These are phyloP conservation scores for Sturnus vulgaris DNA, from an alignment of 2,113 vertebrate genomes.

Conservation along the genomic window DNA sequence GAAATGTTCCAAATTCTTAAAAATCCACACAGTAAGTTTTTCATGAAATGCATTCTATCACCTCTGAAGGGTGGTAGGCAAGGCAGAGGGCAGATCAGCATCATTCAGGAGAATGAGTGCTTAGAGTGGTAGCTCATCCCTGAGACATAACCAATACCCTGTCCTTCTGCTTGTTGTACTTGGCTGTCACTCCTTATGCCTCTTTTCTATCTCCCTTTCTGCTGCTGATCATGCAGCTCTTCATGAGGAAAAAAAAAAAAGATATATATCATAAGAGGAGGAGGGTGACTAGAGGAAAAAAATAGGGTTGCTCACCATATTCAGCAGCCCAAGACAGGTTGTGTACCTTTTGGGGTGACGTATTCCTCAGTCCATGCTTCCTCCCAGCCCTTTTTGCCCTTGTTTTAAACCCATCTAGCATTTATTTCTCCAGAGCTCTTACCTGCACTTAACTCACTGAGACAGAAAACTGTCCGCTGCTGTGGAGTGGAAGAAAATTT, in stretches of 20 bases:
- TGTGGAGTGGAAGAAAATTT: neutral
- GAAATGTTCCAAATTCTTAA: neutral
- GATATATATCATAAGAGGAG: neutral
- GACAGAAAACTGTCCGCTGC: neutral
- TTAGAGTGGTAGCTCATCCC: neutral
- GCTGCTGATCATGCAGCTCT: neutral
- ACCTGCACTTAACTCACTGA: neutral
- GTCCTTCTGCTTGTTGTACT: neutral
- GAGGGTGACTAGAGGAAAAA: neutral
- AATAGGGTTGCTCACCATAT: rapidly evolving
- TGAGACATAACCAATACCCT: rapidly evolving
- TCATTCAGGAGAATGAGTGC: neutral
- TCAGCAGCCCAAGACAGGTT: neutral
- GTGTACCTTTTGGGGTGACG: neutral
- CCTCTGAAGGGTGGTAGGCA: neutral
- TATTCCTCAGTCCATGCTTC: neutral
- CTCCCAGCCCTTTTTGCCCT: neutral
- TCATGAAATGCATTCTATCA: neutral
- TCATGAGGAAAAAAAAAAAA: no score
- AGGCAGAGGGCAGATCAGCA: neutral
- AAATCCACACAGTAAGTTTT: neutral
- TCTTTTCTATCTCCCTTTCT: neutral
- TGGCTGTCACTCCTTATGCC: neutral
- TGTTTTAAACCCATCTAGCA: neutral
- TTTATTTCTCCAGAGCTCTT: neutral